These are phyloP conservation scores for Brienomyrus longianalis DNA, from an alignment of 2,113 vertebrate genomes.

Conservation along the genomic window DNA sequence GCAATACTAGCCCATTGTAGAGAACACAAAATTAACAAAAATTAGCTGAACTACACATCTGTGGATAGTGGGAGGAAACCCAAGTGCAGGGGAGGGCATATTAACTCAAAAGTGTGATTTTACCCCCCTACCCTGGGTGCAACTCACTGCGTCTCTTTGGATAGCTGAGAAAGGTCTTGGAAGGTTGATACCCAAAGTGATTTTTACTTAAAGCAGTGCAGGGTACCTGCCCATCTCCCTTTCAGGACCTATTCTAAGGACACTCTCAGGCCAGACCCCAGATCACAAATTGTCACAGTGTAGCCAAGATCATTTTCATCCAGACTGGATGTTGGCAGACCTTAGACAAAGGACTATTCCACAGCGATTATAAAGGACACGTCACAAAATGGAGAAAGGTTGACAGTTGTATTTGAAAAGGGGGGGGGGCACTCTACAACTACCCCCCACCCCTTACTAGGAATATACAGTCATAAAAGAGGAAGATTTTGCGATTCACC, in stretches of 20 bases:
- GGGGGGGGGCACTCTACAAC: not conserved
- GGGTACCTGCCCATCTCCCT: not conserved
- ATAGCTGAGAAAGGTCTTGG: not conserved
- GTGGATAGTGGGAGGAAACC: not conserved
- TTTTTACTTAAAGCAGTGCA: not conserved
- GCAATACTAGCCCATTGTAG: not conserved
- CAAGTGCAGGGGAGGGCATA: not conserved
- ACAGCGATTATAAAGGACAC: not conserved
- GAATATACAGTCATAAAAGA: not conserved
- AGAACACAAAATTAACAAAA: not conserved
- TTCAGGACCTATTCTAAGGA: not conserved
- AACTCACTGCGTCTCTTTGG: not conserved
- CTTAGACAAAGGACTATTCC: not conserved
- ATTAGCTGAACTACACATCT: not conserved
- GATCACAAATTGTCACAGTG: not conserved
- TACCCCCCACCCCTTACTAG: not conserved
- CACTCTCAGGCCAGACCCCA: not conserved
- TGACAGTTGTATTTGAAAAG: not conserved
- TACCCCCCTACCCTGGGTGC: not conserved
- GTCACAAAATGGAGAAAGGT: not conserved
- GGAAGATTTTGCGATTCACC: not conserved
- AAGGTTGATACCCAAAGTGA: not conserved
- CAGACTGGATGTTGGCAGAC: not conserved
- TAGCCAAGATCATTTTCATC: not conserved
- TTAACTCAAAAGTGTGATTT: not conserved